Conservation (phyloP, 1,140 invertebrate species). For the Lysiphlebus fabarum region DNA sequence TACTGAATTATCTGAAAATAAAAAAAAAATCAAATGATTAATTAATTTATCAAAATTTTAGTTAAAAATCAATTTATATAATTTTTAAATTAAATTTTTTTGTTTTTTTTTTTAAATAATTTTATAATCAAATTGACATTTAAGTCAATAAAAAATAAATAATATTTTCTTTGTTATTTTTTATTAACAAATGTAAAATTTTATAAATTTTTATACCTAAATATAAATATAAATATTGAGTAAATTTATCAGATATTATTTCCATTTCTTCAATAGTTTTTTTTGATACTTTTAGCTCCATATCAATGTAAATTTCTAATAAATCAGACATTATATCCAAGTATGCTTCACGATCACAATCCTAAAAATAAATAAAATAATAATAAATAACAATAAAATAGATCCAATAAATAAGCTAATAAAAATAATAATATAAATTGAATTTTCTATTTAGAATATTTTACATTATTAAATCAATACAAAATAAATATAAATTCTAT, state of each 20-base stretch:
- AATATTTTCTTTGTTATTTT: too few relatives aligned
- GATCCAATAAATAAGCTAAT: conserved; percentile 11
- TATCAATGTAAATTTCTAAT: conserved; percentile 53
- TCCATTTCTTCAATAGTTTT: conserved; percentile 43
- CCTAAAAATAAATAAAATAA: conserved; percentile 35
- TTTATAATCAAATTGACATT: too few relatives aligned
- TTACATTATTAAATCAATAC: too few relatives aligned
- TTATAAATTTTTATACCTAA: too few relatives aligned
- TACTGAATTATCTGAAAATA: conserved; percentile 47
- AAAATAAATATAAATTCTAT: too few relatives aligned
- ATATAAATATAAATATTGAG: conserved; percentile 50
- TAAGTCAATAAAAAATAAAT: too few relatives aligned
- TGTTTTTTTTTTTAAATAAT: too few relatives aligned
- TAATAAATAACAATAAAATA: conserved; percentile 1
- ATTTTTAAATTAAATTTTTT: background rate
- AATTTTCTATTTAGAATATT: too few relatives aligned
- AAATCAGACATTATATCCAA: conserved; percentile 54
- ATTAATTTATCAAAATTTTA: conserved; percentile 1
- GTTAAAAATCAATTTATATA: background rate
- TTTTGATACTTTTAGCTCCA: conserved; percentile 53
- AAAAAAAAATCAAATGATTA: conserved; percentile 1
- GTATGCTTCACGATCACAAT: conserved; percentile 43
- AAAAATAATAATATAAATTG: too few relatives aligned
- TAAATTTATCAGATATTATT: conserved; percentile 50
- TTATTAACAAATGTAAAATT: too few relatives aligned